These are phyloP conservation scores for Mustelus asterias DNA, from an alignment of 2,113 vertebrate species.

Conservation along the genomic window DNA sequence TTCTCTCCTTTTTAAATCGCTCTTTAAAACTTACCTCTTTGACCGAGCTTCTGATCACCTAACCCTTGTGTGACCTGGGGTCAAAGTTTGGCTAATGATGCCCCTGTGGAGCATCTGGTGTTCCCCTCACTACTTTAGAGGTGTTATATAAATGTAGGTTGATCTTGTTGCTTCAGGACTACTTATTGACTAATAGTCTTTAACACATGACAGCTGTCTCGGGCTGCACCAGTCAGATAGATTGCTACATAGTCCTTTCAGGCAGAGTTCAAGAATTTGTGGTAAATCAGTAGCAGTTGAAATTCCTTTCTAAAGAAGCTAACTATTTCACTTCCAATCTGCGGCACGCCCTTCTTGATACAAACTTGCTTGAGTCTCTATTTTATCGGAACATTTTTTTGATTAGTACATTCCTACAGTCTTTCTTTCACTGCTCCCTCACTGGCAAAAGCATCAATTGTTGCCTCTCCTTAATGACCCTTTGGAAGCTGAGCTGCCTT, in stretches of 20 bases:
- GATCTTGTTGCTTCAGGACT: background rate
- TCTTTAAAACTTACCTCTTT: background rate
- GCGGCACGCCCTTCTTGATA: background rate
- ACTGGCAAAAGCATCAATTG: background rate
- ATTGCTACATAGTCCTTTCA: background rate
- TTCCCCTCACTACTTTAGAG: background rate
- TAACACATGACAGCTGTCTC: background rate
- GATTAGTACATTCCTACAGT: too few relatives aligned
- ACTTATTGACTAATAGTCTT: background rate
- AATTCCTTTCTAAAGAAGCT: background rate
- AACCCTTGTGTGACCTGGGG: background rate
- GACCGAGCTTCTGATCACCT: background rate
- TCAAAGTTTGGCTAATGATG: background rate
- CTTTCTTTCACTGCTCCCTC: too few relatives aligned
- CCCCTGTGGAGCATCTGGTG: background rate
- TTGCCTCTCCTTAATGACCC: background rate
- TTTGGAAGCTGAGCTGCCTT: too few relatives aligned
- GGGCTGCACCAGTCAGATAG: background rate
- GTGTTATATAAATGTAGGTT: background rate
- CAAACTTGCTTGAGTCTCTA: background rate
- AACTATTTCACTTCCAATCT: background rate
- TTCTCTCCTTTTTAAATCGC: background rate
- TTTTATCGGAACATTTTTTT: background rate
- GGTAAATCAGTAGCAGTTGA: background rate
- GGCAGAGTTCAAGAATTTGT: background rate